These are phyloP conservation scores for Amphibalanus amphitrite DNA, from an alignment of 1,140 invertebrate species.

Conservation along the genomic window DNA sequence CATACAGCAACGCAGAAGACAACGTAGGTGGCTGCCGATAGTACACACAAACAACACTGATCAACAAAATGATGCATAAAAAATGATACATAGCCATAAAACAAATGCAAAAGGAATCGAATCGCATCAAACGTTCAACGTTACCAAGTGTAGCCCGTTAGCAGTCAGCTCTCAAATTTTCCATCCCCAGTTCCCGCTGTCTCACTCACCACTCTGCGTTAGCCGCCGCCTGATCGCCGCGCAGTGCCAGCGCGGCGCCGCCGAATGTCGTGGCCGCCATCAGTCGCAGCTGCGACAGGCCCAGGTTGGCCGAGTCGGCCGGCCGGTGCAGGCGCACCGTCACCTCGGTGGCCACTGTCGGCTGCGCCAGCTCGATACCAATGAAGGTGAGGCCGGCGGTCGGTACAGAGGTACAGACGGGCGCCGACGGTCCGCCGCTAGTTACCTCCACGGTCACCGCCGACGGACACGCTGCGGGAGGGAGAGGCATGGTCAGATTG, in stretches of 20 bases:
- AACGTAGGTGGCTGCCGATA: no score
- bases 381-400: slow-evolving; percentile 74
- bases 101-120: no score
- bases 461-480: slow-evolving; percentile 55
- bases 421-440: slow-evolving; percentile 34
- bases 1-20: no score
- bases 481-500: no score
- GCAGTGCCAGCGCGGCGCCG: slow-evolving; percentile 27
- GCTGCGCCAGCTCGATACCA: slow-evolving; percentile 54
- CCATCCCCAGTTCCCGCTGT: no score
- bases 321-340: slow-evolving; percentile 56
- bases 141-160: no score
- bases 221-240: slow-evolving; percentile 19
- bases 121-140: no score
- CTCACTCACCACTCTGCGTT: no score
- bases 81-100: no score
- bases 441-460: slow-evolving; percentile 66
- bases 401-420: slow-evolving; percentile 48
- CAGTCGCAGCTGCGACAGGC: slow-evolving; percentile 67
- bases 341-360: slow-evolving; percentile 48
- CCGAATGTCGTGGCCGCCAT: slow-evolving; percentile 60
- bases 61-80: no score
- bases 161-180: no score
- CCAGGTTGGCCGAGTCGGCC: slow-evolving; percentile 67
- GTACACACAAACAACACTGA: no score